These are phyloP conservation scores for Hydropsyche tenuis DNA, from an alignment of 1,140 invertebrate species.

Conservation along the genomic window DNA sequence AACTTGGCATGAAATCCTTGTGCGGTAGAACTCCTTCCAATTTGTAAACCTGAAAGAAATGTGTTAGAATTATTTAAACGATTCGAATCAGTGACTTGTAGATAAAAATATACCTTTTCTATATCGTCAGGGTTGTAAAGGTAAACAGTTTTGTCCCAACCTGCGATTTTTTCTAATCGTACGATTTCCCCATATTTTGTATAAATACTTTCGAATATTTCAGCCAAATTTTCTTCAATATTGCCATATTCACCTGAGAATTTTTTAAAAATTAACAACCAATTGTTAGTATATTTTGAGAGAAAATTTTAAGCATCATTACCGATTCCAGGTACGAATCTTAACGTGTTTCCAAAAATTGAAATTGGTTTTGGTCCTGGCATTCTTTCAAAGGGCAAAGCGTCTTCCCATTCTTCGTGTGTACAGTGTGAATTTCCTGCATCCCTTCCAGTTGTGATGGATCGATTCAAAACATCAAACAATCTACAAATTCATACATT, in stretches of 20 bases:
- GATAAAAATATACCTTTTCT: conserved; percentile 37
- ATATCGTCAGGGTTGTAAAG: conserved; percentile 40
- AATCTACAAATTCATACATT: too few species aligned
- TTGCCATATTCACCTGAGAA: conserved; percentile 34
- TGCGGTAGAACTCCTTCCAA: conserved; percentile 16
- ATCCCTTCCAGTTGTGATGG: too few species aligned
- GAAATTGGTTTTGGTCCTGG: conserved; percentile 45
- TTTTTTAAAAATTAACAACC: too few species aligned
- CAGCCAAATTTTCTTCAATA: neutral
- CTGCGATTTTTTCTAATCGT: conserved; percentile 28
- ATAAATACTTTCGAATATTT: neutral
- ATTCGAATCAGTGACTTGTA: neutral
- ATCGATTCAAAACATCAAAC: too few species aligned
- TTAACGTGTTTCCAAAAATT: conserved; percentile 45
- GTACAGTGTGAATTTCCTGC: neutral
- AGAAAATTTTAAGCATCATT: too few species aligned
- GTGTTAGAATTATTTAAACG: neutral
- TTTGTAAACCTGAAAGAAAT: conserved; percentile 32
- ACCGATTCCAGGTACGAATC: conserved; percentile 47
- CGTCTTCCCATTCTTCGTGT: conserved; percentile 39
- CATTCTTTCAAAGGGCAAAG: conserved; percentile 41
- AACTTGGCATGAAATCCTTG: conserved; percentile 21
- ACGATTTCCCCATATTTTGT: conserved; percentile 34
- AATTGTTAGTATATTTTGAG: too few species aligned
- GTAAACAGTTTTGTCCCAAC: conserved; percentile 14